Conservation (phyloP, 2,113 vertebrate genomes). For the Pantherophis guttatus region DNA sequence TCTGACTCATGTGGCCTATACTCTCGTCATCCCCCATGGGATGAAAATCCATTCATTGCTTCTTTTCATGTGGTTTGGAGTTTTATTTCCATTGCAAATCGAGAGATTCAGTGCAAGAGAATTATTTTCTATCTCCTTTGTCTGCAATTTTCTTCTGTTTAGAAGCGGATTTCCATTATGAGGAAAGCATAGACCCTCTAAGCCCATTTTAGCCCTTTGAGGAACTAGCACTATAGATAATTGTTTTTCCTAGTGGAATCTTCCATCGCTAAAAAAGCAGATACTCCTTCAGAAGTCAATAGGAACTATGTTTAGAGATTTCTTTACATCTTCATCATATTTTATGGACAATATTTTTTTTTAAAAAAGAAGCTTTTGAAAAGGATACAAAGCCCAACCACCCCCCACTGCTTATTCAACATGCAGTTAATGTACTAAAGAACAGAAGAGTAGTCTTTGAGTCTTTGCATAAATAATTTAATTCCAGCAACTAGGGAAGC, state of each 20-base stretch:
- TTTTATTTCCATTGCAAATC: background rate
- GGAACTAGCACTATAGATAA: constrained; percentile 44
- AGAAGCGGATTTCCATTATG: constrained; percentile 37
- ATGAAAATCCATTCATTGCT: background rate
- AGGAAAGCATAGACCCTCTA: constrained; percentile 12
- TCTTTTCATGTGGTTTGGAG: constrained; percentile 9
- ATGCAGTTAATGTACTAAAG: constrained; percentile 39
- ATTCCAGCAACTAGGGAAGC: constrained; percentile 49
- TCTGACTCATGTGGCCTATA: background rate
- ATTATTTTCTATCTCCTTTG: constrained; percentile 1
- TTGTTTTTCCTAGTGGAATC: constrained; percentile 23
- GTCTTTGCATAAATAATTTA: constrained; percentile 70
- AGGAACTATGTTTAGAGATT: constrained; percentile 34
- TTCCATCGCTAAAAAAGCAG: constrained; percentile 24
- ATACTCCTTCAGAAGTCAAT: constrained; percentile 42
- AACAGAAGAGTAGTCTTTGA: constrained; percentile 44
- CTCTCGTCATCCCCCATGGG: background rate
- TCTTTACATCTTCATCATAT: constrained; percentile 26
- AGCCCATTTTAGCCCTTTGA: constrained; percentile 44
- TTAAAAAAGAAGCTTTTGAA: background rate
- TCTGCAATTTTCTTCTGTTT: constrained; percentile 25
- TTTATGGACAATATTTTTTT: constrained; percentile 37
- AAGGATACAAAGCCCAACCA: constrained; percentile 29
- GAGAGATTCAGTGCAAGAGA: background rate
- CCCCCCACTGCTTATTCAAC: constrained; percentile 27